A percentile compares a stretch with the other conserved stretches of the same genome.
phyloP scores from a whole-genome alignment of 2,113 vertebrate species.

The Petromus typicus region DNA sequence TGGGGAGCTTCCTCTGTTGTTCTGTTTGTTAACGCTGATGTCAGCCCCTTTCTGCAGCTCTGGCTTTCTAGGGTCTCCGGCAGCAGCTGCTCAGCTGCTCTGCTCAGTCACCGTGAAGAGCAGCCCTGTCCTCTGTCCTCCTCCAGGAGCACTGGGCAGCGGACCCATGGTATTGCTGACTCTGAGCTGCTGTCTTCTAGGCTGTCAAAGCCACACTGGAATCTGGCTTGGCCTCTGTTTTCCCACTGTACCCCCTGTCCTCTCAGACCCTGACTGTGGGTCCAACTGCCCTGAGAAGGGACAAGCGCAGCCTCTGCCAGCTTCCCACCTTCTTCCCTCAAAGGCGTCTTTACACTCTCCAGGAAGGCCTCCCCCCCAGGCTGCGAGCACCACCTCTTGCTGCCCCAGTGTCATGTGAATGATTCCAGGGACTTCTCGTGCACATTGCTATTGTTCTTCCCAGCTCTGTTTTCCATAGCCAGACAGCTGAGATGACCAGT shows the following conservation, averaged over 20 bases:
- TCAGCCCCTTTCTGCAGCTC: neutral
- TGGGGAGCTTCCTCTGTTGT: neutral
- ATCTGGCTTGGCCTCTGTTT: rapidly evolving
- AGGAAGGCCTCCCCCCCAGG: neutral
- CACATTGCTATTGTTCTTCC: neutral
- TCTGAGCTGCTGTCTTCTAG: neutral
- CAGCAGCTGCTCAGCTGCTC: neutral
- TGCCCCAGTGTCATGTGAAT: neutral
- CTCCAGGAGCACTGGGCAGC: neutral
- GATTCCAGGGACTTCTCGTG: neutral
- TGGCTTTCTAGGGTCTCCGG: neutral
- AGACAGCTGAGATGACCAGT: neutral
- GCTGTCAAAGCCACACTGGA: too few species aligned
- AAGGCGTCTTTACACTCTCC: neutral
- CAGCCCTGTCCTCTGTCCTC: too few species aligned
- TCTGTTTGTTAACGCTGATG: neutral
- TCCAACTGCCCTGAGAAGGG: neutral
- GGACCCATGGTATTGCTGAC: neutral
- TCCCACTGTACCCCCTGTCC: neutral
- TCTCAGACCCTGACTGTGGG: neutral
- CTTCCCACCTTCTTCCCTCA: neutral
- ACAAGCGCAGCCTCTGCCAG: neutral
- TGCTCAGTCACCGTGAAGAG: neutral
- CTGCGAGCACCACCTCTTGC: neutral
- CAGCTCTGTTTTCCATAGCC: neutral